phyloP scores from a whole-genome alignment of 2,797 vertebrate species.

The Toxotes lorentzi region DNA sequence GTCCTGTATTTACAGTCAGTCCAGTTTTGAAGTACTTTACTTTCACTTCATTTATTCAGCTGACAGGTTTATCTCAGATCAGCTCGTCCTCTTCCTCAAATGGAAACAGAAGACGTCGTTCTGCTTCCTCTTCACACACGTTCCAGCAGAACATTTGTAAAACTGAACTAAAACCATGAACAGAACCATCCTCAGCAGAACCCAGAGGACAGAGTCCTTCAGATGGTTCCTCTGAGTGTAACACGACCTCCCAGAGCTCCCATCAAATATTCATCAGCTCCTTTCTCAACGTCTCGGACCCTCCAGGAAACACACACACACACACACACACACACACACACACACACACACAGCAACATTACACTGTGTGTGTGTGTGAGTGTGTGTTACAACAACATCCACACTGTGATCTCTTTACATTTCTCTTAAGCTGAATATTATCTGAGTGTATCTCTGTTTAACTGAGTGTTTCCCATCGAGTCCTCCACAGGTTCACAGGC shows the following conservation, averaged over 20 bases:
- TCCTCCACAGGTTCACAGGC: no score
- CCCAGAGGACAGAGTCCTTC: not conserved
- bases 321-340: constrained; percentile 8
- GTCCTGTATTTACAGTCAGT: no score
- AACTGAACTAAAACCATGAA: no score
- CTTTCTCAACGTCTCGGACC: constrained; percentile 56
- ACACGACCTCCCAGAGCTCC: constrained; percentile 44
- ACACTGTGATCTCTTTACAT: constrained; percentile 21
- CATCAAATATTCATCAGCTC: constrained; percentile 70
- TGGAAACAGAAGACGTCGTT: no score
- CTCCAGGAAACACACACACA: constrained; percentile 41
- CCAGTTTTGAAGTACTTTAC: no score
- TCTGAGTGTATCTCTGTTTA: not conserved
- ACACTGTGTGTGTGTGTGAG: not conserved
- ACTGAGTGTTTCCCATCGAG: constrained; percentile 11
- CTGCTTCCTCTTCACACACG: no score
- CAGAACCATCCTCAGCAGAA: no score
- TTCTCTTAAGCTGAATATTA: constrained; percentile 6
- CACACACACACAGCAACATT: not conserved
- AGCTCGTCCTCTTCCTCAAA: no score
- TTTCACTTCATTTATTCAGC: no score
- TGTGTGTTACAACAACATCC: not conserved
- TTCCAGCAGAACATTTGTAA: no score
- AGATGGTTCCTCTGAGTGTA: constrained; percentile 19
- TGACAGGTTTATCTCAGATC: no score